Percentiles rank a stretch among this genome's conserved stretches.
Conservation (phyloP, 1,140 invertebrate genomes). For the Pseudomyrmex dendroicus region DNA sequence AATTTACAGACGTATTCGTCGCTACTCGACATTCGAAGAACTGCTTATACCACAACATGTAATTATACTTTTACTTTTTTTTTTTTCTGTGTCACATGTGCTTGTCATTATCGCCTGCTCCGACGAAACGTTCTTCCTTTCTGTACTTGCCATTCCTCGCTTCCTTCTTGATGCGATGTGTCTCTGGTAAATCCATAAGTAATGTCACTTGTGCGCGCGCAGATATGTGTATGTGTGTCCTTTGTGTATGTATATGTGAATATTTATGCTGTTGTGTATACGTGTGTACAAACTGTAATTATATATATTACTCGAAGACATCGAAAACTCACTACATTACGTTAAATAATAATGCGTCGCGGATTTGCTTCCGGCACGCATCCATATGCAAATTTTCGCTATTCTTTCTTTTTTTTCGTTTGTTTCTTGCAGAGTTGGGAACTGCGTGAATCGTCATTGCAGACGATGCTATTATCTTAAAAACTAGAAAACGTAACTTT, state of each 20-base stretch:
- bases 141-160: conserved; percentile 44
- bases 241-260: not conserved
- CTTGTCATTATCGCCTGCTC: conserved; percentile 53
- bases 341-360: conserved; percentile 82
- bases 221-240: not conserved
- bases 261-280: conserved; percentile 75
- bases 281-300: conserved; percentile 84
- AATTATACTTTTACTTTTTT: conserved; percentile 76
- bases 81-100: conserved; percentile 63
- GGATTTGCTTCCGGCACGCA: conserved; percentile 74
- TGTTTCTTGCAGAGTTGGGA: conserved; percentile 15
- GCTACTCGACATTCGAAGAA: conserved; percentile 83
- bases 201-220: conserved; percentile 59
- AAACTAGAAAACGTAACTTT: not conserved
- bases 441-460: not conserved
- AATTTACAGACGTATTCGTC: conserved; percentile 76
- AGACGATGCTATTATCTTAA: not conserved
- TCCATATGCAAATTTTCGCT: conserved; percentile 34
- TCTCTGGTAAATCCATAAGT: conserved; percentile 80
- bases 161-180: conserved; percentile 70
- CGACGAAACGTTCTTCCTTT: conserved; percentile 59
- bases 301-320: conserved; percentile 82
- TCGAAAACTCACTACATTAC: conserved; percentile 85
- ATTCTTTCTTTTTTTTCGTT: not conserved
- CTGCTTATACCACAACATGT: conserved; percentile 84